phyloP scores from a whole-genome alignment of 2,113 vertebrate species.

The Lutjanus erythropterus region DNA sequence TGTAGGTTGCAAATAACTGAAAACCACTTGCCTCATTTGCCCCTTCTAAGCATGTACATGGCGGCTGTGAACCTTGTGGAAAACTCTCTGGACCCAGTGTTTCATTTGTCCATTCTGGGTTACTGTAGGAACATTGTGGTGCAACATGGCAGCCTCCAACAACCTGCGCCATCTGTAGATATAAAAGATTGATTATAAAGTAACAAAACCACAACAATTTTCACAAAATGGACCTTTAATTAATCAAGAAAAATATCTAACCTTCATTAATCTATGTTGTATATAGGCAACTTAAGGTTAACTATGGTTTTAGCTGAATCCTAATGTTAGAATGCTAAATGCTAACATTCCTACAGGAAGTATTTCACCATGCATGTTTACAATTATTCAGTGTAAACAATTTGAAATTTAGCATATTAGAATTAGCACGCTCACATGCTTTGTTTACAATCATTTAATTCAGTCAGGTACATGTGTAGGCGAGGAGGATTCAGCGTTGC shows the following conservation, averaged over 20 bases:
- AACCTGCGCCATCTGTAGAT: too few relatives aligned
- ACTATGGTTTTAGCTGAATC: neutral
- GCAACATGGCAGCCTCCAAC: too few relatives aligned
- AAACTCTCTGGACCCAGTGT: too few relatives aligned
- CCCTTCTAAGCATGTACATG: too few relatives aligned
- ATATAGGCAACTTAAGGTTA: neutral
- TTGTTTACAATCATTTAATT: neutral
- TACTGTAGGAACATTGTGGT: too few relatives aligned
- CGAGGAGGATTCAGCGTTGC: neutral
- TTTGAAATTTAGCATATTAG: neutral
- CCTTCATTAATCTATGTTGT: neutral
- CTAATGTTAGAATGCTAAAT: slow-evolving; percentile 6
- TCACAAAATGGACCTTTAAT: too few relatives aligned
- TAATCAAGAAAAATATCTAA: neutral
- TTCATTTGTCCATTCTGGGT: too few relatives aligned
- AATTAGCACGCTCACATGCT: neutral
- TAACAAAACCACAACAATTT: too few relatives aligned
- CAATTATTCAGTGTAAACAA: neutral
- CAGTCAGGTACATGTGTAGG: neutral
- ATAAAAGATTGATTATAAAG: too few relatives aligned
- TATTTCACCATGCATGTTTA: neutral
- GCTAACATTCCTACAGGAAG: neutral
- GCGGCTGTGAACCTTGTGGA: too few relatives aligned
- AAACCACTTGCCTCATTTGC: too few relatives aligned
- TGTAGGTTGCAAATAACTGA: too few relatives aligned